Percentiles rank a stretch among this genome's conserved stretches.
Conservation (phyloP, 2,888 invertebrate species). For the Sialis lutaria region DNA sequence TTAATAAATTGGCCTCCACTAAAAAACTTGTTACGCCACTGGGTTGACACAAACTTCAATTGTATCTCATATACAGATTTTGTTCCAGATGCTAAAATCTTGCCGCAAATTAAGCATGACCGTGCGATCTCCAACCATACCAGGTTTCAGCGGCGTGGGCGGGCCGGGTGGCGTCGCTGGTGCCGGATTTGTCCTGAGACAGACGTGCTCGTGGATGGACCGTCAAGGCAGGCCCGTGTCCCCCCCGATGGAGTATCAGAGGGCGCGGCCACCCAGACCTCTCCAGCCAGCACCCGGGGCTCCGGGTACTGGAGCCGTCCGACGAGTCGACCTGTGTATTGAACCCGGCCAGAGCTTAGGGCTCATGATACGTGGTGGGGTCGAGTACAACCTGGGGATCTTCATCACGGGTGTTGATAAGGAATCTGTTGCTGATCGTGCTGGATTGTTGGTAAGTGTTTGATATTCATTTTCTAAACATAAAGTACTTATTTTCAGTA, state of each 20-base stretch:
- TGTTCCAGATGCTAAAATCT: conserved; percentile 72
- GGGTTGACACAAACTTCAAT: no score
- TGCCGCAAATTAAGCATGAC: conserved; percentile 80
- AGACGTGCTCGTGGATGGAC: conserved; percentile 91
- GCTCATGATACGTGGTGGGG: conserved; percentile 86
- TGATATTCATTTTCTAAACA: no score
- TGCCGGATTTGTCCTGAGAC: conserved; percentile 37
- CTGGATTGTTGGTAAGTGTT: conserved; percentile 61
- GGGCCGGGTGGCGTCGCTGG: conserved; percentile 28
- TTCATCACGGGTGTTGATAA: conserved; percentile 92
- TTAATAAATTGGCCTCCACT: no score
- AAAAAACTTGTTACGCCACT: no score
- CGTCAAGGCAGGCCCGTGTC: conserved; percentile 79
- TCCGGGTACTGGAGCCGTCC: conserved; percentile 36
- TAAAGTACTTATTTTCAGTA: no score
- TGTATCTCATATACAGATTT: not conserved
- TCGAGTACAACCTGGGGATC: conserved; percentile 89
- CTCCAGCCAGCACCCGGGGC: conserved; percentile 12
- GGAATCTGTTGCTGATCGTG: conserved; percentile 81
- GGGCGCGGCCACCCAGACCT: conserved; percentile 22
- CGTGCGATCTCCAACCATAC: conserved; percentile 62
- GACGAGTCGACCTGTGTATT: conserved; percentile 67
- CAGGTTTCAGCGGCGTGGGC: conserved; percentile 23
- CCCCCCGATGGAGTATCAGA: conserved; percentile 50
- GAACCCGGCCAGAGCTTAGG: conserved; percentile 84